phyloP scores from a whole-genome alignment of 2,888 invertebrate species.

The Podabrus alpinus region DNA sequence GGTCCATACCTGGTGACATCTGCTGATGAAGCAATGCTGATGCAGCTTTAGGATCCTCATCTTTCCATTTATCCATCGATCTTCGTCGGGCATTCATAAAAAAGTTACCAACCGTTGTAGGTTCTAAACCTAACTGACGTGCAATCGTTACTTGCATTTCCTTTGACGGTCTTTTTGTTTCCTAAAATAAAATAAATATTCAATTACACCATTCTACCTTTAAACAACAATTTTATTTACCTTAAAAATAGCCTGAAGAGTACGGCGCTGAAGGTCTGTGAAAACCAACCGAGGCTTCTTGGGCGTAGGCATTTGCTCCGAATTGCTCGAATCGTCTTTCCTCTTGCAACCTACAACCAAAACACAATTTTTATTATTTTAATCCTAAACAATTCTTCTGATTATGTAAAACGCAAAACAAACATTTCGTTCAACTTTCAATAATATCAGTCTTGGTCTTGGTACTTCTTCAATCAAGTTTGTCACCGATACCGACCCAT shows the following conservation, averaged over 20 bases:
- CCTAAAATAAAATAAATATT: conserved; percentile 59
- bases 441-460: no score
- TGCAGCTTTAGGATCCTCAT: conserved; percentile 76
- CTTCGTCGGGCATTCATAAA: conserved; percentile 99
- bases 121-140: conserved; percentile 92
- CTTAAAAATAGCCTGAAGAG: conserved; percentile 99
- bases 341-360: conserved; percentile 82
- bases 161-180: conserved; percentile 98
- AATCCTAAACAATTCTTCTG: not conserved
- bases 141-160: conserved; percentile 99
- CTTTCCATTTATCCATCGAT: conserved; percentile 98
- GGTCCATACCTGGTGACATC: conserved; percentile 55
- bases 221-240: conserved; percentile 56
- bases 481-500: no score
- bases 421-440: not conserved
- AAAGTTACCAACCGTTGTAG: conserved; percentile 98
- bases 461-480: no score
- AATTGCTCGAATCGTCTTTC: conserved; percentile 81
- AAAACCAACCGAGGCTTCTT: conserved; percentile 99
- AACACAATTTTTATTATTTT: conserved; percentile 4
- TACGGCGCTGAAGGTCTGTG: conserved; percentile 99
- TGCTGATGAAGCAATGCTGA: conserved; percentile 53
- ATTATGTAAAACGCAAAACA: not conserved
- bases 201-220: not conserved
- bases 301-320: conserved; percentile 86